Evolutionary conservation across 2,113 vertebrate species (phyloP).

Genomic region (Trogon surrucura): DNA sequence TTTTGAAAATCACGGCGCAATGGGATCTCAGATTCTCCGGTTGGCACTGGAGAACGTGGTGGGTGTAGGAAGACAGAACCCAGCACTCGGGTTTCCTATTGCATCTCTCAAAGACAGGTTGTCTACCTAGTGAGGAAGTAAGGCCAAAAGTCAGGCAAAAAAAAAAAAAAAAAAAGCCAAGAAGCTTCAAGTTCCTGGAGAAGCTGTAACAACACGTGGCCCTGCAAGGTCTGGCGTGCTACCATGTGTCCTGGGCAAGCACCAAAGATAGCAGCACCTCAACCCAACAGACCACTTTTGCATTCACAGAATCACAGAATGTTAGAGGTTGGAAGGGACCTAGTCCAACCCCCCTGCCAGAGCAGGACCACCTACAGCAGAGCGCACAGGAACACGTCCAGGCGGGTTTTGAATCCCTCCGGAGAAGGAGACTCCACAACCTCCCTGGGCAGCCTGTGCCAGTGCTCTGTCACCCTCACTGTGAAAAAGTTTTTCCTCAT

Average conservation of each 20-base stretch:
- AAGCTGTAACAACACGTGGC: neutral
- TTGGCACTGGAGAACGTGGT: no score
- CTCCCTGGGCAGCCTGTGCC: no score
- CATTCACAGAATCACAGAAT: no score
- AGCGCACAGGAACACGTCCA: no score
- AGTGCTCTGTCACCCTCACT: no score
- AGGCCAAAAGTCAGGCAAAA: neutral
- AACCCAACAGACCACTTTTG: rapidly evolving
- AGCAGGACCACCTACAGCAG: no score
- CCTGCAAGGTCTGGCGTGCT: rapidly evolving
- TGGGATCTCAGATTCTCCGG: neutral
- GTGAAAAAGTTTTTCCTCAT: no score
- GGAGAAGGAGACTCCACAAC: no score
- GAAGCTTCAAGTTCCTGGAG: rapidly evolving
- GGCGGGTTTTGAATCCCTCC: no score
- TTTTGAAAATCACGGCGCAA: neutral
- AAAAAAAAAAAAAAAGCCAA: neutral
- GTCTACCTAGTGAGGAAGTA: neutral
- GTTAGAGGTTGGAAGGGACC: no score
- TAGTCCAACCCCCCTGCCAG: no score
- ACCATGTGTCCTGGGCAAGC: neutral
- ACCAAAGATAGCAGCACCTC: neutral
- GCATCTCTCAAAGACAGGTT: neutral
- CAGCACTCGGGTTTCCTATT: neutral
- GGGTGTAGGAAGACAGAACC: neutral